Evolutionary conservation across 1,140 invertebrate species (phyloP), one percentile per base, ranked within the genome.

Genomic region (Apis dorsata): DNA sequence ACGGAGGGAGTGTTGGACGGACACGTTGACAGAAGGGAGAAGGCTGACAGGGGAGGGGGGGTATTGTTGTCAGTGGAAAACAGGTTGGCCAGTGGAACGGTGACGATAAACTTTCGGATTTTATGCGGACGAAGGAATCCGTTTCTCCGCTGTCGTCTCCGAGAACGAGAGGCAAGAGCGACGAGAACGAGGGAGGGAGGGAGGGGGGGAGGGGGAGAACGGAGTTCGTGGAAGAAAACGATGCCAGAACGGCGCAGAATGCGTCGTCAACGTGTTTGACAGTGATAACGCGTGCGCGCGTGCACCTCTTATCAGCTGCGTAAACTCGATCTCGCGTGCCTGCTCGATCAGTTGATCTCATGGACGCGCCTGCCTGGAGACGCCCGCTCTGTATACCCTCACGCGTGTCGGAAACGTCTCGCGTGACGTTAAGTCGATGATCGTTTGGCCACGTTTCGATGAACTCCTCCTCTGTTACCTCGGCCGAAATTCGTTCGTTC

Each of bases 271-370:
- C 79, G 80, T 71, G 60, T 85, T 88, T 57, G 70, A 68, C 77
- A 78, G 78, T 87, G 86, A 88, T 88, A 88, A 88, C 77, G 81
- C 51, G 80, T 51, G 66, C 68, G 73, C 24, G 85, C 78, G 81
- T 66, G 49, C 79, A 75, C 34, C 79, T 86, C 81, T 87, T 88
- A 88, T 88, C 86, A 51, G 68, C 62, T 44, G 70, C 55, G 59
- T 66, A 83, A 87, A 81, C 57, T 75, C 75, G 75, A 87, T 85
- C 86, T 65, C 62, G 79, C 82, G n/a, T 81, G 59, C 44, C 24
- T 57, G 15, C 84, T n/a, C 62, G 65, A 75, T 74, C 81, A 78
- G 81, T 83, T 65, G 81, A 83, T 78, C 81, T 81, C 82, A 55
- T 49, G 53, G 57, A 70, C 86, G 80, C 59, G 62, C 59, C 72